Evolutionary conservation across 2,888 invertebrate genomes (phyloP).

Genomic region (Brachyptera putata): DNA sequence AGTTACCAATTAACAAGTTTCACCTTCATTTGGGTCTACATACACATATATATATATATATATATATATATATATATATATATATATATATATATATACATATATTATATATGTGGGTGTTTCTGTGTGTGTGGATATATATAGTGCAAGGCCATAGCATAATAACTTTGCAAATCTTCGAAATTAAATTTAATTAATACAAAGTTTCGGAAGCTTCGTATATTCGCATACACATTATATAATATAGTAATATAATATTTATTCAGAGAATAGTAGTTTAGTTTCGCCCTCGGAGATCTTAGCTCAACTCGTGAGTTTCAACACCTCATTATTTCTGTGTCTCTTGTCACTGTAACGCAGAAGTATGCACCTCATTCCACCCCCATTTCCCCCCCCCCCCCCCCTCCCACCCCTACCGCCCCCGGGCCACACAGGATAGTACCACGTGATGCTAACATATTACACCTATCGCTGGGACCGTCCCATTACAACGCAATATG

Average conservation of each 20-base stretch:
- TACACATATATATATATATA: too few relatives aligned
- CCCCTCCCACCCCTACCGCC: not conserved
- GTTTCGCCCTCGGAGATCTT: not conserved
- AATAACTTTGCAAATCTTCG: constrained; percentile 12
- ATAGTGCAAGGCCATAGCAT: too few relatives aligned
- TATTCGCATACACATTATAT: not conserved
- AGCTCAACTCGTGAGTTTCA: not conserved
- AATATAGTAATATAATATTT: constrained; percentile 1
- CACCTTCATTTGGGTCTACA: not conserved
- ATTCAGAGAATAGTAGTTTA: not conserved
- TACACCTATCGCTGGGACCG: not conserved
- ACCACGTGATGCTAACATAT: constrained; percentile 7
- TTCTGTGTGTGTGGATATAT: too few relatives aligned
- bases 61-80: too few relatives aligned
- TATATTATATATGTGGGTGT: too few relatives aligned
- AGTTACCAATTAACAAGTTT: constrained; percentile 10
- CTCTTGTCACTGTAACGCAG: not conserved
- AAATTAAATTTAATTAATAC: constrained; percentile 11
- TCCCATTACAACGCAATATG: not conserved
- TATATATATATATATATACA: too few relatives aligned
- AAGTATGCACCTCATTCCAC: not conserved
- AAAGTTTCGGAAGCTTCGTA: constrained; percentile 13
- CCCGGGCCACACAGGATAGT: too few relatives aligned
- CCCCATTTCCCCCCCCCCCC: not conserved
- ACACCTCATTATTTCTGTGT: constrained; percentile 2